Evolutionary conservation across 2,113 vertebrate genomes (phyloP), one percentile per base, ranked within the genome.

Genomic region (Corydoras sp.): DNA sequence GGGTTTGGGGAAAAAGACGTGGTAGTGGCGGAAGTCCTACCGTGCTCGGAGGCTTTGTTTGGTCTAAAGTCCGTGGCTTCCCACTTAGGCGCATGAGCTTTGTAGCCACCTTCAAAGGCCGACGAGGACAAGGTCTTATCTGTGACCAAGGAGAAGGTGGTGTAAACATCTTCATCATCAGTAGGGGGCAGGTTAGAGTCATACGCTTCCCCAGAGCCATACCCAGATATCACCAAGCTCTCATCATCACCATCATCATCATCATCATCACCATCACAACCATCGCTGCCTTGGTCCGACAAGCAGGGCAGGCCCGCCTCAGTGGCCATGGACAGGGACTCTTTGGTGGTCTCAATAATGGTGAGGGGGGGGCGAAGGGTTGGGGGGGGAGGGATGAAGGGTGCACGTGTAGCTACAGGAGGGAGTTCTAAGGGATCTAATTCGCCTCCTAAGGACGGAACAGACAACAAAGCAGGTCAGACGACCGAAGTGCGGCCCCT

Each of bases 341-440:
- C 97, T 99, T 99, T 99, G 97, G 96, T 97, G 95, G 93, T 97
- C 91, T 97, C 94, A 94, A 90, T 93, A 97, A 99, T 96, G 96
- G 95, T 96, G 89, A 94, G 93, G 93, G 92, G 93, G 92, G 95
- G 93, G 88, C 91, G 97, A 86, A 94, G 94, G 92, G 95, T 94
- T 92, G 94, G 91, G 93, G 92, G 89, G 84, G 92, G 92, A 91
- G 93, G 93, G 91, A 95, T 97, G 97, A 89, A 95, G 90, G 95
- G 95, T 91, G 95, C 89, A 94, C 89, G 92, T 91, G 93, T 91
- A 92, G 92, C 93, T 94, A 95, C 89, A 91, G 90, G 88, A 91
- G 93, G 93, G 90, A 89, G 92, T 86, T 84, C 94, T 98, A 98
- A 92, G 93, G 94, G 94, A 89, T 97, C 95, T 98, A 99, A 94